Base-by-base conservation (phyloP, 2,797 vertebrate genomes). In the Phrynocephalus vlangalii region DNA sequence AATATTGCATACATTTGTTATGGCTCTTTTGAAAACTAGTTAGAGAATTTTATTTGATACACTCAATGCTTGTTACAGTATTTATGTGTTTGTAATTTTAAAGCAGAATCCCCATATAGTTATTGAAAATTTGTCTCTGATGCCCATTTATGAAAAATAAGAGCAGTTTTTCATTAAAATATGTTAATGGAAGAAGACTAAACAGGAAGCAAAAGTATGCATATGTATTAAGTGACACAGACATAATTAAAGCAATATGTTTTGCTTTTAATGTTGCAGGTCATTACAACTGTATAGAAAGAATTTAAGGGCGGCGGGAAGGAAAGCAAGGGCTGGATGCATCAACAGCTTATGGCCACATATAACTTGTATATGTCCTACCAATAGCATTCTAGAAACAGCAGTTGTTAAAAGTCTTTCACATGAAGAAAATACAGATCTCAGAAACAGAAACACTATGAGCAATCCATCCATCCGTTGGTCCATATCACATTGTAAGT, bases 171-270 rank as follows among this genome's bases (percentile, higher is more conserved):
- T n/a, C 50, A 83, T 16, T 63, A 71, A 83, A 85, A 68, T 85
- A 75, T 48, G 52, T 52, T 88, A 76, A 75, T 85, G 60, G 18
- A 56, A 85, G 56, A 68, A 26, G 18, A 30, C 56, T 77, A 85
- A 85, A 76, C 44, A 81, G 44, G 16, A 75, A 67, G 50, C 13
- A 80, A 75, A 88, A n/a, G 13, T 26, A 68, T 24, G 33, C 60
- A 81, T 52, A 52, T 24, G 80, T 75, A 85, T 76, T 76, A 87
- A 76, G 28, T 82, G 77, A 81, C 60, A 81, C 16, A 67, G 79
- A 10, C n/a, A 52, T 88, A 88, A 88, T 80, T 85, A 85, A 81
- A 13, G 48, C 77, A 84, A 88, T 84, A 50, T 56, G 68, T 84
- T 84, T 88, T 20, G 33, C 79, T 88, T 76, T 72, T 66, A 79